Evolutionary conservation across 2,888 invertebrate genomes (phyloP).

Genomic region (Drosophila histrio): DNA sequence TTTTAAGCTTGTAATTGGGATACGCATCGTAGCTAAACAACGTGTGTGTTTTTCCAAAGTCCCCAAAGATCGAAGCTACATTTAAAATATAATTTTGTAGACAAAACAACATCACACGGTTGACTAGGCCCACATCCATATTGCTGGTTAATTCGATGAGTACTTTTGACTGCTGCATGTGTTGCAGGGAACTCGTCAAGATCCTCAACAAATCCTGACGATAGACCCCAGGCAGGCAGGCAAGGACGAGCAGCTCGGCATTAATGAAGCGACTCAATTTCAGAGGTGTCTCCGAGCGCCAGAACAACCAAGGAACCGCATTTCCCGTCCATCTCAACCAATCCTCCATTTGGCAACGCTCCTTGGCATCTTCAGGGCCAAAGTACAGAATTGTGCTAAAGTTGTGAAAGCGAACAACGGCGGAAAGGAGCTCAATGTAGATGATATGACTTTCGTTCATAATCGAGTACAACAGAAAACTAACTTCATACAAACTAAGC

Average conservation of each 20-base stretch:
- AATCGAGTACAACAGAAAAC: background rate
- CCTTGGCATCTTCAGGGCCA: conserved; percentile 28
- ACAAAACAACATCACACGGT: conserved; percentile 37
- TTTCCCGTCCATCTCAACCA: conserved; percentile 3
- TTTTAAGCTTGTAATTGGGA: conserved; percentile 40
- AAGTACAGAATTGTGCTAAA: conserved; percentile 49
- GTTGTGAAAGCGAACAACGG: conserved; percentile 17
- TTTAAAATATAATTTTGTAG: conserved; percentile 52
- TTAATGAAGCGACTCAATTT: conserved; percentile 29
- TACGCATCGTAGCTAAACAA: conserved; percentile 45
- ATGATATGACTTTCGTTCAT: conserved; percentile 34
- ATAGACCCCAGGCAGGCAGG: conserved; percentile 44
- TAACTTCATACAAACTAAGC: background rate
- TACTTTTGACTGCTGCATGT: conserved; percentile 50
- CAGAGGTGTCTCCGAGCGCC: conserved; percentile 26
- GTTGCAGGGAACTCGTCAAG: conserved; percentile 28
- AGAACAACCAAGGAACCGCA: conserved; percentile 39
- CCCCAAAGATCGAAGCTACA: conserved; percentile 23
- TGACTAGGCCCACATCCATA: conserved; percentile 14
- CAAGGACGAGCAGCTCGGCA: conserved; percentile 43
- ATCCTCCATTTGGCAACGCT: conserved; percentile 34
- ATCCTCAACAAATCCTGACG: conserved; percentile 31
- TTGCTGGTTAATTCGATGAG: conserved; percentile 42
- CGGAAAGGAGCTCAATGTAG: conserved; percentile 26
- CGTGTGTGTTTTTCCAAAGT: conserved; percentile 31